Conservation (phyloP, 2,113 vertebrate genomes). For the Lycocorax pyrrhopterus region DNA sequence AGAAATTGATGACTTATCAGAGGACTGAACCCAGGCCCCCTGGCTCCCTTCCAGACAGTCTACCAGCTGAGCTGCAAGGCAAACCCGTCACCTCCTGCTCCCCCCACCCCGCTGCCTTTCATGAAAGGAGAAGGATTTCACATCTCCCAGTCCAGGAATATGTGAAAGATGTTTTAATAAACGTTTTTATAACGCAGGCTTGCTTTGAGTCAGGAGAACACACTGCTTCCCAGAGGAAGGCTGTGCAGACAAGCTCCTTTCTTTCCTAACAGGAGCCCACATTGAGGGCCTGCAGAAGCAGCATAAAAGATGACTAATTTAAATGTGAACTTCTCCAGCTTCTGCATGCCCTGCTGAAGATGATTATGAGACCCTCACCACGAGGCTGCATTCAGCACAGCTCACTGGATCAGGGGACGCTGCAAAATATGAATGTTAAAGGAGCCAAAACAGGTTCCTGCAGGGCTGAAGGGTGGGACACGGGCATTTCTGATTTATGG, state of each 20-base stretch:
- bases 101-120: background rate
- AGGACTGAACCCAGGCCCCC: conserved; percentile 70
- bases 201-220: background rate
- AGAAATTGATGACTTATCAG: conserved; percentile 81
- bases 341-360: background rate
- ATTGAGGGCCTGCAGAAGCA: background rate
- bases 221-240: background rate
- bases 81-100: conserved; percentile 1
- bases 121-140: conserved; percentile 40
- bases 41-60: conserved; percentile 63
- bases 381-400: background rate
- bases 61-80: conserved; percentile 63
- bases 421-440: background rate
- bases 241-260: background rate
- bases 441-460: background rate
- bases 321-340: background rate
- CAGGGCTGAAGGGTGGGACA: background rate
- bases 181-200: background rate
- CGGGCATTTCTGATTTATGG: background rate
- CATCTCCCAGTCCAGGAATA: background rate
- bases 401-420: background rate
- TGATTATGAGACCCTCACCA: background rate
- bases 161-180: conserved; percentile 14
- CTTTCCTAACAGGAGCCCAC: background rate
- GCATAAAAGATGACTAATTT: background rate